Evolutionary conservation across 2,888 invertebrate genomes (phyloP), one percentile per base, ranked within the genome.

Genomic region (Pelosia muscerda): DNA sequence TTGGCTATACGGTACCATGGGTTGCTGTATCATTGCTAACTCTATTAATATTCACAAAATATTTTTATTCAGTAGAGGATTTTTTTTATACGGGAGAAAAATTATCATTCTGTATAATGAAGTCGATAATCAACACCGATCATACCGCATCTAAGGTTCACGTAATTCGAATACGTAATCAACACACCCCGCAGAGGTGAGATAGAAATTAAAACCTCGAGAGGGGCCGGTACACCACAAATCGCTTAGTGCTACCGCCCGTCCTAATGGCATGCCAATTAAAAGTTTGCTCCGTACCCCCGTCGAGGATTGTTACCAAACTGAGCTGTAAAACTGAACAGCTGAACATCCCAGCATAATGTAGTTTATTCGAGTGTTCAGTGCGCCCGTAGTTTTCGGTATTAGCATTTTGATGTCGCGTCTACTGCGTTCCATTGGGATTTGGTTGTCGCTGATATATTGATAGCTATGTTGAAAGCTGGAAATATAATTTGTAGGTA

Each of bases 231-330:
- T 93, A 95, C 94, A 94, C 94, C 95, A 94, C 94, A 94, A 94
- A 94, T 93, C 94, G 95, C 94, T 95, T 94, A 94, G 93, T 91
- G 92, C 90, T 90, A 88, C 91, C 92, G 89, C 92, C 91, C 91
- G 90, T 87, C 88, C 92, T 95, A 95, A 95, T 95, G 95, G 93
- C 95, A 93, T 90, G 89, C 92, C 95, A 95, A 95, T 95, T 95
- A 95, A 95, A 95, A 95, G 93, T 95, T 95, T 90, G 88, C 86
- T 86, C 88, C 81, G 85, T 82, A 85, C 85, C 93, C 94, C 75
- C 81, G 87, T 79, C 87, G 90, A 86, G 92, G 90, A 91, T 92
- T 92, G 92, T 91, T 91, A 92, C 91, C 74, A 80, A 73, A 76
- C 76, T 81, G 82, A 88, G 92, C 92, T 92, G 93, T 93, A 93